Percentiles rank a stretch among this genome's conserved stretches.
Conservation (phyloP, 1,140 invertebrate species). For the Pissodes strobi region DNA sequence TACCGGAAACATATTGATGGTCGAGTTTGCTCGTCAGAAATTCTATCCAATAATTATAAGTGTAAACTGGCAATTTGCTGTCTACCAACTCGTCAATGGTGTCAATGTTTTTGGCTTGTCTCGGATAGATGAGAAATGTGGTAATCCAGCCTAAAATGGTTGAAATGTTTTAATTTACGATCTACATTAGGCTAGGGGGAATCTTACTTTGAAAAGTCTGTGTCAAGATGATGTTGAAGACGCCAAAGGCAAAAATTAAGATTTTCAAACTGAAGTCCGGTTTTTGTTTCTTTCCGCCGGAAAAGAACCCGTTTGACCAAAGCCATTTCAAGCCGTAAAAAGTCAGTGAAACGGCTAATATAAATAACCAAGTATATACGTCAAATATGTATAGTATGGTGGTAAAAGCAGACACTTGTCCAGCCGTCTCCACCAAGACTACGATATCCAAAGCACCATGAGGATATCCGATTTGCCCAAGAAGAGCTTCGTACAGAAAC, state of each 20-base stretch:
- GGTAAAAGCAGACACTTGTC: not conserved
- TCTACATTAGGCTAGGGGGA: no score
- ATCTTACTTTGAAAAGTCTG: conserved; percentile 12
- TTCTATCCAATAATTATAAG: not conserved
- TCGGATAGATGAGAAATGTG: conserved; percentile 9
- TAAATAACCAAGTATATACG: not conserved
- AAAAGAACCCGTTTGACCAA: not conserved
- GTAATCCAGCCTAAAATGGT: conserved; percentile 17
- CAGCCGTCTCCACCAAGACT: not conserved
- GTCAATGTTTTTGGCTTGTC: not conserved
- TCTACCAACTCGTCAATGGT: conserved; percentile 15
- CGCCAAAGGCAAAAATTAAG: not conserved
- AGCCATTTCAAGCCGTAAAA: not conserved
- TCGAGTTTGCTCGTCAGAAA: not conserved
- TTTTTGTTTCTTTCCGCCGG: not conserved
- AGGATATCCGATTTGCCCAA: not conserved
- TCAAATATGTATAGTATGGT: conserved; percentile 6
- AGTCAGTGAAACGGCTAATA: not conserved
- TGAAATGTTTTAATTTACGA: no score
- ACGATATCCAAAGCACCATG: conserved; percentile 8
- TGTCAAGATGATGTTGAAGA: conserved; percentile 7
- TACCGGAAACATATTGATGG: conserved; percentile 8
- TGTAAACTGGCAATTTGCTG: conserved; percentile 7
- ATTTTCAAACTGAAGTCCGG: not conserved
- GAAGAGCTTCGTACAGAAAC: not conserved